phyloP scores from a whole-genome alignment of 2,888 invertebrate species.

The Exocentrus adspersus region DNA sequence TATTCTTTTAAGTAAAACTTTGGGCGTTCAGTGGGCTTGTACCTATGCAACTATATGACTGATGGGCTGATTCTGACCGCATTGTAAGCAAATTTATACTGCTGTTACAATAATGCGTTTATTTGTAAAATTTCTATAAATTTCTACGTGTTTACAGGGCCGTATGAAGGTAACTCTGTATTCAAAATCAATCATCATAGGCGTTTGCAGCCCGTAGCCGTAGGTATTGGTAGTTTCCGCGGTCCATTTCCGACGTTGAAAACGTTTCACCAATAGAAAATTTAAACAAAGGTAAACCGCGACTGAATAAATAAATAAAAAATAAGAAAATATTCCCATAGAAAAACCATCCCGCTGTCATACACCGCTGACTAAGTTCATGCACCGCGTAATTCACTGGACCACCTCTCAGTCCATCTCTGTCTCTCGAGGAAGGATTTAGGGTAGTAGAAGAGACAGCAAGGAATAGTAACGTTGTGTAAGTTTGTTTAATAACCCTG shows the following conservation, averaged over 20 bases:
- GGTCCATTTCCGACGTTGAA: not conserved
- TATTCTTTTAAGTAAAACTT: too few species aligned
- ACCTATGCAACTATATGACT: too few species aligned
- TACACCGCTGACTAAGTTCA: slow-evolving; percentile 51
- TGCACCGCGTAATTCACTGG: slow-evolving; percentile 62
- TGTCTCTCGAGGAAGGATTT: slow-evolving; percentile 19
- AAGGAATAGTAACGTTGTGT: slow-evolving; percentile 64
- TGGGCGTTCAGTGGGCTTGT: too few species aligned
- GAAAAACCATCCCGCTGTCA: slow-evolving; percentile 56
- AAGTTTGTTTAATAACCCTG: slow-evolving; percentile 61
- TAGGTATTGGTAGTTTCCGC: not conserved
- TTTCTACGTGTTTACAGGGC: too few species aligned
- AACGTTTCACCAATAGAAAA: slow-evolving; percentile 22
- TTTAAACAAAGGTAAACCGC: slow-evolving; percentile 33
- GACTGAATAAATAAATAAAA: slow-evolving; percentile 41
- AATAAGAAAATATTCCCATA: slow-evolving; percentile 56
- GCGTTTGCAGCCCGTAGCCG: too few species aligned
- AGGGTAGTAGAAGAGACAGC: slow-evolving; percentile 57
- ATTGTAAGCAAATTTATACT: too few species aligned
- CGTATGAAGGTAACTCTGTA: too few species aligned
- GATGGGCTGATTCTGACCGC: too few species aligned
- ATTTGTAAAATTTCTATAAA: too few species aligned
- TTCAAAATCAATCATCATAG: too few species aligned
- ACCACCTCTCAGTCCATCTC: slow-evolving; percentile 32
- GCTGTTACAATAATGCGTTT: too few species aligned